These are phyloP conservation scores for Drosophila kambysellisi DNA, from an alignment of 2,888 invertebrate species.

Conservation along the genomic window DNA sequence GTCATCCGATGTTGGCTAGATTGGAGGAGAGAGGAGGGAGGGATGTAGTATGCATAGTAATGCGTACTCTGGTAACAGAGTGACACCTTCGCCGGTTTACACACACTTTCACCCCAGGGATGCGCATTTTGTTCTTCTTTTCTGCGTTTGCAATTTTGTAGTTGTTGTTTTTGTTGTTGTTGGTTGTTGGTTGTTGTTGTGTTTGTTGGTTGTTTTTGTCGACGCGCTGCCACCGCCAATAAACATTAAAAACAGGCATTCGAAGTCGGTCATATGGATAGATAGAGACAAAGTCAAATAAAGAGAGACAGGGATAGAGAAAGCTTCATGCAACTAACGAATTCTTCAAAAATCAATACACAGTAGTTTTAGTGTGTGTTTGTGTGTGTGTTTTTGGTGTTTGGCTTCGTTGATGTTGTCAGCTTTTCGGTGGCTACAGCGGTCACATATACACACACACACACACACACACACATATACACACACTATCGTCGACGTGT, in stretches of 20 bases:
- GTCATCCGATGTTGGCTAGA: neutral
- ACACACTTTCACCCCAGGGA: conserved; percentile 34
- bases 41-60: conserved; percentile 2
- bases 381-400: conserved; percentile 31
- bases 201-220: conserved; percentile 33
- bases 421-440: conserved; percentile 67
- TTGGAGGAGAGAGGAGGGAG: too few species aligned
- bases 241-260: conserved; percentile 69
- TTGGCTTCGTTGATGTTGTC: conserved; percentile 70
- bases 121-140: conserved; percentile 36
- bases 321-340: conserved; percentile 44
- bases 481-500: neutral
- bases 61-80: conserved; percentile 37
- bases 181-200: conserved; percentile 11
- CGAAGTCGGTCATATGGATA: conserved; percentile 6
- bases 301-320: too few species aligned
- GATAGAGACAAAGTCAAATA: neutral
- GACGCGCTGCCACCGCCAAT: conserved; percentile 66
- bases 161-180: conserved; percentile 19
- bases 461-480: neutral
- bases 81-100: conserved; percentile 62
- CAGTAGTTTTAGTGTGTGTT: conserved; percentile 17
- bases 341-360: conserved; percentile 73
- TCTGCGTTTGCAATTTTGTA: conserved; percentile 37
- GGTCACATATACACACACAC: conserved; percentile 53